Base-by-base conservation (phyloP, 2,113 vertebrate genomes). In the Phylloscopus trochilus region DNA sequence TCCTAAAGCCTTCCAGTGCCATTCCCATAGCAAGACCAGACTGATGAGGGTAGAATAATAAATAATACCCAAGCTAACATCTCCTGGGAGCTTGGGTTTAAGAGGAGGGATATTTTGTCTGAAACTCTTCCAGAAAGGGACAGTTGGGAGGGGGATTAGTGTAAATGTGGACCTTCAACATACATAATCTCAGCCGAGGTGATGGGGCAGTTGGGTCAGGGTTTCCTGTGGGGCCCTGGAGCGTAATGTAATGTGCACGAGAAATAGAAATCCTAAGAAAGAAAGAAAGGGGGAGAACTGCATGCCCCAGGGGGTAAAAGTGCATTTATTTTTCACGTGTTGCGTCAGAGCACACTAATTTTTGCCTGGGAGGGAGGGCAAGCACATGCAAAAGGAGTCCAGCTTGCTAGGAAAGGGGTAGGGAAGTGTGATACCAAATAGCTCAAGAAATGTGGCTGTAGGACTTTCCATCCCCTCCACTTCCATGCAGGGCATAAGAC, bases 91-190 rank as follows among this genome's bases (percentile, higher is more conserved):
- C 55, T 30, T 56, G 73, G 22, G 13, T 67, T 79, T 85, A 63
- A 93, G 28, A 83, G 64, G n/a, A 78, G 41, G 56, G 49, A 14
- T 90, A 55, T 86, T 92, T 93, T 90, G 41, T 58, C 47, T 56
- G 79, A 92, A 80, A 55, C 6, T 8, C 16, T 77, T 88, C 76
- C 70, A 80, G 63, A 88, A 58, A 13, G 33, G 55, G 46, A 51
- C 21, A 75, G 35, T 56, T 87, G 55, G 46, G 28, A 70, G 26
- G 20, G 31, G 41, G 28, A 69, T 86, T 73, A 76, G 35, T 46
- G 56, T 64, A 53, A 68, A 44, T 46, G 46, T 2, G 0, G 53
- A 56, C 22, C 37, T 31, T 88, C 41, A 21, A 15, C 0, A 2
- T 75, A 13, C 17, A 22, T 66, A 51, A 35, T 58, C 26, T 87